These are phyloP conservation scores for Teinopalpus imperialis DNA, from an alignment of 2,888 invertebrate species.

Conservation along the genomic window DNA sequence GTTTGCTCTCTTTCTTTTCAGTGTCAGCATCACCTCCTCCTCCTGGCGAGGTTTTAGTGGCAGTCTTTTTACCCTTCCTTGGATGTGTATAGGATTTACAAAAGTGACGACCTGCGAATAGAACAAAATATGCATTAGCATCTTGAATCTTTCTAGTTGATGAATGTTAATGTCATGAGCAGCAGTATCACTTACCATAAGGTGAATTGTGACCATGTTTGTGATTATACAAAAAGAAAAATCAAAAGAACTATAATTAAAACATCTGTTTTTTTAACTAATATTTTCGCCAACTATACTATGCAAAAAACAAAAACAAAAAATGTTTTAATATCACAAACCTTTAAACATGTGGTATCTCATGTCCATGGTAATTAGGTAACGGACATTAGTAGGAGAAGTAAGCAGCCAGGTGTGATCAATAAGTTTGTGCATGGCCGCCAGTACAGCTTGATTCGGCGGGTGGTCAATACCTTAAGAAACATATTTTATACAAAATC, in stretches of 20 bases:
- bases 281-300: no score
- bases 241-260: no score
- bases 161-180: no score
- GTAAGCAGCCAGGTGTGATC: conserved; percentile 65
- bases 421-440: conserved; percentile 57
- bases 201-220: no score
- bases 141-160: no score
- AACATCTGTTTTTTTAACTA: no score
- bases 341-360: conserved; percentile 79
- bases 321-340: conserved; percentile 32
- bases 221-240: no score
- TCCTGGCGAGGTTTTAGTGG: conserved; percentile 37
- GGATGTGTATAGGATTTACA: conserved; percentile 58
- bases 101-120: conserved; percentile 64
- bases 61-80: conserved; percentile 55
- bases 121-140: no score
- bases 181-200: no score
- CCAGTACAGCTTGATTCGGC: conserved; percentile 54
- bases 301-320: not conserved
- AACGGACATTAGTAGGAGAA: conserved; percentile 60
- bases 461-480: conserved; percentile 64
- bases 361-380: conserved; percentile 76
- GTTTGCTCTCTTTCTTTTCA: conserved; percentile 62
- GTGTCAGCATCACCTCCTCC: conserved; percentile 51
- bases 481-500: conserved; percentile 2